Percentiles rank a stretch among this genome's conserved stretches.
Conservation (phyloP, 2,797 vertebrate species). For the Tympanoctomys barrerae region DNA sequence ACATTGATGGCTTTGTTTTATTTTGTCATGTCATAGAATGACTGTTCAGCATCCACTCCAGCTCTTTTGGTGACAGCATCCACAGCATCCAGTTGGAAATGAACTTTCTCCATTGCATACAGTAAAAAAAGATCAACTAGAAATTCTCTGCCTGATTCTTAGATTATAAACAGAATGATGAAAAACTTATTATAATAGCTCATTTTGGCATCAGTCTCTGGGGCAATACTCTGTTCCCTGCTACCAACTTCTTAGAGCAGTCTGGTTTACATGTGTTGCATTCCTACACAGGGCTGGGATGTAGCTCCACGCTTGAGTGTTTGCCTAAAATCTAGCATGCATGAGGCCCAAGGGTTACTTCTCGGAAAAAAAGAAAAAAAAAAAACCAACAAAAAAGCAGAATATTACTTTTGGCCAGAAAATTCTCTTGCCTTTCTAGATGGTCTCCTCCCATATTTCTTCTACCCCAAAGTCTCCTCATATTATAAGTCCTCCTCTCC, state of each 20-base stretch:
- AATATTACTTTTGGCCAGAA: background rate
- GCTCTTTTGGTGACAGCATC: background rate
- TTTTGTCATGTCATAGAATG: background rate
- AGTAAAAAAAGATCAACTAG: background rate
- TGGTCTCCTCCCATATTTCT: background rate
- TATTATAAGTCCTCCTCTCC: background rate
- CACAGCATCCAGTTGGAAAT: constrained; percentile 30
- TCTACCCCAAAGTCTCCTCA: background rate
- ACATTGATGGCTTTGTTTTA: background rate
- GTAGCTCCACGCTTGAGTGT: background rate
- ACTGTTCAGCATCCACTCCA: background rate
- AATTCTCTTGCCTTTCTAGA: background rate
- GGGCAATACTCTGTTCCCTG: background rate
- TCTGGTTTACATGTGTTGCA: background rate
- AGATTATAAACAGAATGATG: background rate
- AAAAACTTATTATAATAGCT: background rate
- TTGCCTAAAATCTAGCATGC: background rate
- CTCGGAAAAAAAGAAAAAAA: background rate
- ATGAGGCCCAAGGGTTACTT: background rate
- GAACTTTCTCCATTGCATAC: background rate
- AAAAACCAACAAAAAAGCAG: background rate
- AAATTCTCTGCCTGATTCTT: constrained; percentile 35
- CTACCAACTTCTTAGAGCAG: background rate
- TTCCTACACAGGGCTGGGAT: background rate
- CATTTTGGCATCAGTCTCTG: background rate